These are phyloP conservation scores for Campylorhamphus procurvoides DNA, from an alignment of 2,113 vertebrate genomes.

Conservation along the genomic window DNA sequence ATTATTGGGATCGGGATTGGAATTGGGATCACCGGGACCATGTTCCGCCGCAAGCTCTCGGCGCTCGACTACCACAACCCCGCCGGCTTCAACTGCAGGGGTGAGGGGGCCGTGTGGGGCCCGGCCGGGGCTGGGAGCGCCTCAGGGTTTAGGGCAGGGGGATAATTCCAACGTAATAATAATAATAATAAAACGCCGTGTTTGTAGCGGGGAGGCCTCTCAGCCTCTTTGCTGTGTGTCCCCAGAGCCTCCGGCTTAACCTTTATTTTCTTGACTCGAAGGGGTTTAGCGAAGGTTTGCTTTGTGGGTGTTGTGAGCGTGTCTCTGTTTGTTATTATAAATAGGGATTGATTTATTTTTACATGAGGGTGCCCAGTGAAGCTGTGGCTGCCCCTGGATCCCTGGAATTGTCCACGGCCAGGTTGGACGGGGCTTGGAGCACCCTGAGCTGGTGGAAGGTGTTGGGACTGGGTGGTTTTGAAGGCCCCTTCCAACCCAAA, in stretches of 20 bases:
- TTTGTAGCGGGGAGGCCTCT: neutral
- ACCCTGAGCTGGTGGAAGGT: neutral
- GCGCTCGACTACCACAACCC: conserved; percentile 94
- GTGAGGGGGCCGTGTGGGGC: conserved; percentile 57
- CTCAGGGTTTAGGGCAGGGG: neutral
- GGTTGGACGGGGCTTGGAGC: neutral
- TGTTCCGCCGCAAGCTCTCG: conserved; percentile 92
- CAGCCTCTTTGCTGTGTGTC: neutral
- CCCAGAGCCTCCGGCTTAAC: neutral
- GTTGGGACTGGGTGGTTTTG: neutral
- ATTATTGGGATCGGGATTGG: neutral
- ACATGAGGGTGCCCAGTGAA: neutral
- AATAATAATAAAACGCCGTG: neutral
- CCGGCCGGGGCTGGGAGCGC: neutral
- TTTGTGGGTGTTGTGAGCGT: neutral
- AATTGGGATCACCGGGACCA: conserved; percentile 31
- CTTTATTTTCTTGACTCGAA: too few relatives aligned
- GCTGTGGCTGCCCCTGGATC: neutral
- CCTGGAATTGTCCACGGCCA: neutral
- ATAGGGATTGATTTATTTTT: neutral
- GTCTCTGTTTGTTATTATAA: neutral
- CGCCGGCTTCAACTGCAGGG: conserved; percentile 85
- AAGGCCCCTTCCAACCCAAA: neutral
- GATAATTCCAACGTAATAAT: neutral
- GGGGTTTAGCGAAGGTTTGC: neutral